Base-by-base conservation (phyloP, 2,113 vertebrate species). In the Mus pahari region DNA sequence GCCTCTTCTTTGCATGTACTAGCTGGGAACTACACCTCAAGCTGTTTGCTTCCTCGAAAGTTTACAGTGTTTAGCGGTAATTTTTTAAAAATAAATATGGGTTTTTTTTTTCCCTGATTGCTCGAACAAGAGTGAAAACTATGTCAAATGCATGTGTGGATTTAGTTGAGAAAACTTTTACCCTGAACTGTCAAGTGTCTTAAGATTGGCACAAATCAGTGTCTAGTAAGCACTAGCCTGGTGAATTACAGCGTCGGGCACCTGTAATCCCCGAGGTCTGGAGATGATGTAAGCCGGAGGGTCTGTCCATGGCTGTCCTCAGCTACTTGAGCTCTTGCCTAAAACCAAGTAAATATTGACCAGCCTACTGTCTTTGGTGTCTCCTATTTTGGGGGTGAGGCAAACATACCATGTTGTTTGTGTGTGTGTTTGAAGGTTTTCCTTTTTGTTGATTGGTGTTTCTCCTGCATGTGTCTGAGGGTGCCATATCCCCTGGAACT, bases 121-220 rank as follows among this genome's bases (percentile, higher is more conserved):
- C 36, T 11, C 3, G 79, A 13, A 6, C 87, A 39, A 73, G 81
- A 86, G n/a, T 75, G 36, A 92, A 92, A 73, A 71, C 50, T 14
- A 58, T 31, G 28, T 33, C 84, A 77, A 42, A 33, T 1, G 45
- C 36, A 71, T 5, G 1, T n/a, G 42, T 86, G n/a, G 36, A 71
- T 86, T 75, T 95, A 89, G 78, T 55, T 42, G 68, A 60, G 83
- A 92, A 74, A 93, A 33, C 68, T 17, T 86, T 82, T 71, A 58
- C 12, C 22, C 36, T 91, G 5, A 7, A 12, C 45, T 92, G 66
- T 75, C 71, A 68, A 83, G n/a, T 12, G 48, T 83, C 42, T 94
- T 79, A 74, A 86, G 7, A 77, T 0, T 82, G 39, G 11, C 45
- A 73, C 24, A 5, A 26, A 19, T 1, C 64, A 58, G 64, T 84